These are phyloP conservation scores for Bombyx huttoni DNA, from an alignment of 2,888 invertebrate genomes.

Conservation along the genomic window DNA sequence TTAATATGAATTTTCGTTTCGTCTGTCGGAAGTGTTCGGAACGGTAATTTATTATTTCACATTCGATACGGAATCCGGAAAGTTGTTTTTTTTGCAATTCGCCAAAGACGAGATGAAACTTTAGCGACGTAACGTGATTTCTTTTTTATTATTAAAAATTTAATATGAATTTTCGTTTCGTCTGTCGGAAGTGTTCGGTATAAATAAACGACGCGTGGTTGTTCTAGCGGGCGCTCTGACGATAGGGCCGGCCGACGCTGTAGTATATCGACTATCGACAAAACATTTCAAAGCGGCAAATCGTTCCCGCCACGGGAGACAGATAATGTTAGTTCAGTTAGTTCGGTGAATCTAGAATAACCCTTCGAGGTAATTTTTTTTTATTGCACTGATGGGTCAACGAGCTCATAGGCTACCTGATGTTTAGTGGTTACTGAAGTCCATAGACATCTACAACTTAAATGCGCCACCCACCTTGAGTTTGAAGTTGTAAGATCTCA, in stretches of 20 bases:
- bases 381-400: too few species aligned
- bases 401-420: too few species aligned
- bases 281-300: not conserved
- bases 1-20: conserved; percentile 23
- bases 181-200: conserved; percentile 32
- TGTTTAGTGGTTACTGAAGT: too few species aligned
- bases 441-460: too few species aligned
- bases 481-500: too few species aligned
- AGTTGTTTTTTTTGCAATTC: too few species aligned
- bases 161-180: conserved; percentile 23
- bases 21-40: conserved; percentile 24
- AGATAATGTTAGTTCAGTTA: not conserved
- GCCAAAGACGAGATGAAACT: too few species aligned
- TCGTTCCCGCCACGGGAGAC: not conserved
- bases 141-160: conserved; percentile 9
- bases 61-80: too few species aligned
- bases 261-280: not conserved
- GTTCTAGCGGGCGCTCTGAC: conserved; percentile 15
- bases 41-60: too few species aligned
- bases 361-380: too few species aligned
- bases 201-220: conserved; percentile 34
- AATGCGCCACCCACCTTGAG: too few species aligned
- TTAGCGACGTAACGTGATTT: too few species aligned
- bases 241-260: conserved; percentile 4
- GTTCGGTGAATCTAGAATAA: not conserved